A percentile compares a stretch with the other conserved stretches of the same genome.
phyloP scores from a whole-genome alignment of 2,888 invertebrate genomes.

The Himalopsyche anomala region DNA sequence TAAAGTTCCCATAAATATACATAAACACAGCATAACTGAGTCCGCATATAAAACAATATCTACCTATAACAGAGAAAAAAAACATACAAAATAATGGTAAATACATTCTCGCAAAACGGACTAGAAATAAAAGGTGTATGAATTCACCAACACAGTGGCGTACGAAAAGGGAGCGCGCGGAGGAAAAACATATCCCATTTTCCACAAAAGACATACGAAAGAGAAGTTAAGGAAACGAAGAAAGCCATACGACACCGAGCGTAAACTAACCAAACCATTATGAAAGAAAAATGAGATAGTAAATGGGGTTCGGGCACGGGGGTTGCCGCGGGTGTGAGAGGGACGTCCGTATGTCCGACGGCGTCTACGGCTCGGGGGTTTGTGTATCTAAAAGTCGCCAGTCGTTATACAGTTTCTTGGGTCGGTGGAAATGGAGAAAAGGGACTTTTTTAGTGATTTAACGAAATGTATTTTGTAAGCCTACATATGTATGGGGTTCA shows the following conservation, averaged over 20 bases:
- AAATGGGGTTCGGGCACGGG: slow-evolving; percentile 56
- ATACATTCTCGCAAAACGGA: slow-evolving; percentile 31
- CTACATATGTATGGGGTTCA: no score
- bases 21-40: slow-evolving; percentile 13
- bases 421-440: slow-evolving; percentile 63
- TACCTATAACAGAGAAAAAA: slow-evolving; percentile 8
- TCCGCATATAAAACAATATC: slow-evolving; percentile 24
- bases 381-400: slow-evolving; percentile 65
- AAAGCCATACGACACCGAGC: slow-evolving; percentile 64
- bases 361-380: slow-evolving; percentile 66
- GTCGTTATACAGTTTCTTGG: slow-evolving; percentile 65
- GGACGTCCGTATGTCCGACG: slow-evolving; percentile 47
- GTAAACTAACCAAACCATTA: slow-evolving; percentile 65
- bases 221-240: slow-evolving; percentile 60
- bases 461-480: no score
- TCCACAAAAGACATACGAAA: slow-evolving; percentile 41
- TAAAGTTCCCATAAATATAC: slow-evolving; percentile 20
- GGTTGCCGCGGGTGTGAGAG: slow-evolving; percentile 43
- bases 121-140: slow-evolving; percentile 26
- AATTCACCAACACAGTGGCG: slow-evolving; percentile 26
- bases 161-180: slow-evolving; percentile 33
- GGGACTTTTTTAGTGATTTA: slow-evolving; percentile 57
- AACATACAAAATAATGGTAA: slow-evolving; percentile 15
- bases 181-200: slow-evolving; percentile 56
- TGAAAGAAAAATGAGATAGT: slow-evolving; percentile 65